phyloP scores from a whole-genome alignment of 2,888 invertebrate species.

The Drosophila putrida region DNA sequence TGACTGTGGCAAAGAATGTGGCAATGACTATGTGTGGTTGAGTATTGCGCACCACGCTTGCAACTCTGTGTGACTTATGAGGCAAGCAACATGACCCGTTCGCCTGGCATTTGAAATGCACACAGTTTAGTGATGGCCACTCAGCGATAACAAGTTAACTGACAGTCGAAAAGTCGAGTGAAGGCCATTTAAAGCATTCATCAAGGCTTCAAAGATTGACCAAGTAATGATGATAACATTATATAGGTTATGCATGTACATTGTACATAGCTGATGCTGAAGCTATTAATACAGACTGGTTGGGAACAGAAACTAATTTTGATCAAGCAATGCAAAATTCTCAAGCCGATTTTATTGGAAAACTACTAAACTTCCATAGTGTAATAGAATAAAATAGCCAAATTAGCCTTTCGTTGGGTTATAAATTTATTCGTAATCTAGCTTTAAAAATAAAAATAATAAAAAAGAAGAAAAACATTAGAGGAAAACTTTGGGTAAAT shows the following conservation, averaged over 20 bases:
- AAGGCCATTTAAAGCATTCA: slow-evolving; percentile 2
- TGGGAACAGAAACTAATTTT: background rate
- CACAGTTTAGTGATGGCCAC: slow-evolving; percentile 56
- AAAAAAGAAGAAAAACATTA: too few species aligned
- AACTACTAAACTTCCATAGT: too few species aligned
- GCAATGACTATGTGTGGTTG: slow-evolving; percentile 30
- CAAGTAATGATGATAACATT: background rate
- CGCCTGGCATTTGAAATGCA: slow-evolving; percentile 37
- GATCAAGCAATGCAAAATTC: too few species aligned
- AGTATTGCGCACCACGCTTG: slow-evolving; percentile 30
- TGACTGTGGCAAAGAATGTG: slow-evolving; percentile 69
- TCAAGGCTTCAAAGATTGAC: slow-evolving; percentile 5
- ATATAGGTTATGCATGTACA: background rate
- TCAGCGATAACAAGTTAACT: slow-evolving; percentile 60
- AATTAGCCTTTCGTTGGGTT: too few species aligned
- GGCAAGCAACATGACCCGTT: slow-evolving; percentile 51
- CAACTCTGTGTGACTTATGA: slow-evolving; percentile 63
- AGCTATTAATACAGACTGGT: background rate
- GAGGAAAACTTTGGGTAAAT: too few species aligned
- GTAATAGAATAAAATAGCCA: too few species aligned
- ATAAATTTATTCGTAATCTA: too few species aligned
- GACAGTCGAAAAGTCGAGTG: slow-evolving; percentile 24
- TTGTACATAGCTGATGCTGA: background rate
- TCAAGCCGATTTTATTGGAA: too few species aligned
- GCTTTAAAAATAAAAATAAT: too few species aligned